Base-by-base conservation (phyloP, 2,113 vertebrate species). In the Egretta garzetta region DNA sequence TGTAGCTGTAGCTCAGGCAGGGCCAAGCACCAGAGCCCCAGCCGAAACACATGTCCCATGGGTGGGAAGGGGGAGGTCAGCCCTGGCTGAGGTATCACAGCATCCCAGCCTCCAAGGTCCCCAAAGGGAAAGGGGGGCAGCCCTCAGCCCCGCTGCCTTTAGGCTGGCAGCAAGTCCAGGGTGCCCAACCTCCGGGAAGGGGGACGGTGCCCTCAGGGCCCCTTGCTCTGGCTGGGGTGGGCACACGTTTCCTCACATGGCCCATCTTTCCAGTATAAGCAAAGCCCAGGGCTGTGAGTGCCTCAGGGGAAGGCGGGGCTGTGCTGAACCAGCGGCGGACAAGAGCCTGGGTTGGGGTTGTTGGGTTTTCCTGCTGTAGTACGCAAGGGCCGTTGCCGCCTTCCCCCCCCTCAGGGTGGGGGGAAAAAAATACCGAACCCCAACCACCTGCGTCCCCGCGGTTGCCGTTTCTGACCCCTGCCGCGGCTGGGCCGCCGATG, bases 51-150 rank as follows among this genome's bases (percentile, higher is more conserved):
- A 66, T 41, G 68, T 74, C 60, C 60, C 39, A 8, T 6, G 22
- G 17, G 50, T 6, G 22, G 17, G 55, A 73, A 45, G 27, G 5
- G 18, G 14, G 4, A 50, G 43, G 32, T 55, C 23, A 62, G 27
- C 45, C 14, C 30, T n/a, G 0, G 0, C 33, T 22, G 56, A 62
- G 30, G 32, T 22, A 18, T 86, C 16, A 26, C 47, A 1, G 4
- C 39, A 89, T 43, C 10, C 19, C 33, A 66, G 39, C 45, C 35
- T 71, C 27, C n/a, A 37, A 49, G 41, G 41, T 49, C 50, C 28
- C 27, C 4, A 27, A 14, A 45, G 67, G 14, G 55, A 66, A 74
- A 70, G 22, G 41, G 20, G n/a, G 21, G 6, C 50, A 70, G 52
- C 41, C 21, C 55, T 64, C 55, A 70, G 33, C 30, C 45, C 33